Conservation (phyloP, 2,888 invertebrate species). For the Furcula furcula region DNA sequence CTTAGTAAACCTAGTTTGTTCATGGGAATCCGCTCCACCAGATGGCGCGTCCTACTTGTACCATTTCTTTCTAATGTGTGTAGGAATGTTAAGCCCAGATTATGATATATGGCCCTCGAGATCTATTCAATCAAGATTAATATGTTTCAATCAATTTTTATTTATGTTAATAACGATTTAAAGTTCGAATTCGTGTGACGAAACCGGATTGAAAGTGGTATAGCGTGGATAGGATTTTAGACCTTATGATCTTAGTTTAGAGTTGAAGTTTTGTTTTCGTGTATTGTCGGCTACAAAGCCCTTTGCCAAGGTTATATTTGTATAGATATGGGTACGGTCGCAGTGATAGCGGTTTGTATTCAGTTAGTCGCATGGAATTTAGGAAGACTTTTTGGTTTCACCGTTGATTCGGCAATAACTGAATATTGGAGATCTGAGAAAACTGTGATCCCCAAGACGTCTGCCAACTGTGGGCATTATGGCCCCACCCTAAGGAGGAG, state of each 20-base stretch:
- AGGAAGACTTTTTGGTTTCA: too few species aligned
- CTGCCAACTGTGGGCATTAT: too few species aligned
- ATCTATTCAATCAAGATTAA: not conserved
- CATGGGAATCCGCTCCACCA: too few species aligned
- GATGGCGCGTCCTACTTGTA: too few species aligned
- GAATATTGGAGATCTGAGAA: too few species aligned
- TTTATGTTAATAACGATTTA: not conserved
- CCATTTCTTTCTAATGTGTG: too few species aligned
- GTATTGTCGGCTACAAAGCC: constrained; percentile 4
- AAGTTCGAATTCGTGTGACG: constrained; percentile 1
- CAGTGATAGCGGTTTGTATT: not conserved
- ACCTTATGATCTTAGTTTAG: not conserved
- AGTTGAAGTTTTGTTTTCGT: constrained; percentile 4
- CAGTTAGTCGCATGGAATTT: too few species aligned
- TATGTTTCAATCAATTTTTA: constrained; percentile 8
- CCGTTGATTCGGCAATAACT: too few species aligned
- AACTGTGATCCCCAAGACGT: too few species aligned
- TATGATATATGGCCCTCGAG: too few species aligned
- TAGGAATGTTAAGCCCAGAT: not conserved
- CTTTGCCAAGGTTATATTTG: constrained; percentile 6
- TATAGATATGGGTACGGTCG: not conserved
- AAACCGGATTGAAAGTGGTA: not conserved
- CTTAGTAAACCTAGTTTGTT: too few species aligned
- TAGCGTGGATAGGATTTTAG: constrained; percentile 4
- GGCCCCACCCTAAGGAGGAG: too few species aligned